Percentiles rank a stretch among this genome's conserved stretches.
Conservation (phyloP, 2,888 invertebrate species). For the Stegophylla sp. region DNA sequence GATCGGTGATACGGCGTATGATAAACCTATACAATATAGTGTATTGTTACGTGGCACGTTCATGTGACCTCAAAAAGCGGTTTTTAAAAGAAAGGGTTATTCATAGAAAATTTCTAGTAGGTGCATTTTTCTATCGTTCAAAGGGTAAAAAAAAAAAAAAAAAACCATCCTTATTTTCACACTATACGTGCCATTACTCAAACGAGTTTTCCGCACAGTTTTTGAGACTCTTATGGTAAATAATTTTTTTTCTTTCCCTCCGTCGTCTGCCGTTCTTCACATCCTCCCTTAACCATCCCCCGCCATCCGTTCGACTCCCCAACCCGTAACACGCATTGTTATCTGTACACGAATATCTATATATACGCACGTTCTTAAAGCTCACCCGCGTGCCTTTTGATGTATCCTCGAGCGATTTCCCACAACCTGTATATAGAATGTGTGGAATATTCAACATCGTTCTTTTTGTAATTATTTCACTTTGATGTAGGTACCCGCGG, state of each 20-base stretch:
- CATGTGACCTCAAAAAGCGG: not conserved
- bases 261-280: not conserved
- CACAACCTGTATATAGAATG: not conserved
- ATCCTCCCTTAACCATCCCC: not conserved
- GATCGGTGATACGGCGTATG: too few relatives aligned
- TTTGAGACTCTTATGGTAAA: not conserved
- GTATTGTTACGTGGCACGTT: too few relatives aligned
- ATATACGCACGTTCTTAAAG: not conserved
- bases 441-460: not conserved
- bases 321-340: constrained; percentile 1
- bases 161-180: not conserved
- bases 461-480: not conserved
- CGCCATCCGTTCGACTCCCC: not conserved
- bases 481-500: not conserved
- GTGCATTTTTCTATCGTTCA: constrained; percentile 25
- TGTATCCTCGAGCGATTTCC: not conserved
- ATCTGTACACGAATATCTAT: not conserved
- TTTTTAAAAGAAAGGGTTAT: not conserved
- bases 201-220: not conserved
- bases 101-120: not conserved
- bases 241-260: not conserved
- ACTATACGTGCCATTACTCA: not conserved
- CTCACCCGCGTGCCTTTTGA: not conserved
- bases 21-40: too few relatives aligned
- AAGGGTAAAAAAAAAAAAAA: not conserved